Evolutionary conservation across 2,888 invertebrate genomes (phyloP).

Genomic region (Herminia tarsipennalis): DNA sequence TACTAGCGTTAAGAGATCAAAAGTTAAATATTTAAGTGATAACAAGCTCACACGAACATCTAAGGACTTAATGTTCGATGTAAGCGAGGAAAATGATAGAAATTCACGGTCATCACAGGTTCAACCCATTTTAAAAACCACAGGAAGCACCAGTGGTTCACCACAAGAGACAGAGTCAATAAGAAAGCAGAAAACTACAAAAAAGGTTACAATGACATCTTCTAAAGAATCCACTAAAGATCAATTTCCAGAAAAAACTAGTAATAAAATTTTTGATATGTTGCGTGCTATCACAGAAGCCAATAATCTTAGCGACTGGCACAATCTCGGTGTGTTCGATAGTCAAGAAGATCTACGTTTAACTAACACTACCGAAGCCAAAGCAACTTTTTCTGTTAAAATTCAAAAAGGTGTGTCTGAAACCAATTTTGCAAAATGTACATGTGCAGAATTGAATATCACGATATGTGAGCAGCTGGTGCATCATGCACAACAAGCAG

Average conservation of each 20-base stretch:
- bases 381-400: constrained; percentile 53
- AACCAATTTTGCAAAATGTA: constrained; percentile 68
- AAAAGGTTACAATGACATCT: constrained; percentile 71
- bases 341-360: constrained; percentile 57
- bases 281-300: constrained; percentile 69
- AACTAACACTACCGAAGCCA: constrained; percentile 39
- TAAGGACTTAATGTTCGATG: constrained; percentile 21
- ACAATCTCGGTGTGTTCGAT: constrained; percentile 64
- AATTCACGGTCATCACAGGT: constrained; percentile 42
- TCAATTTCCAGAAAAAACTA: constrained; percentile 32
- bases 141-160: constrained; percentile 21
- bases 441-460: constrained; percentile 71
- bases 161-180: too few relatives aligned
- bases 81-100: constrained; percentile 3
- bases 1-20: constrained; percentile 17
- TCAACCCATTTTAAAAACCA: constrained; percentile 62
- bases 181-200: constrained; percentile 46
- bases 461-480: constrained; percentile 71
- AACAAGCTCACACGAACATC: constrained; percentile 13
- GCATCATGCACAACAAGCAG: constrained; percentile 72
- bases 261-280: constrained; percentile 59
- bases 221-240: constrained; percentile 39
- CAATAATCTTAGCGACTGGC: constrained; percentile 62
- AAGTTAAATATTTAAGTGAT: constrained; percentile 6
- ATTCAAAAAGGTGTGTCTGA: constrained; percentile 68